Percentiles rank a stretch among this genome's conserved stretches.
Conservation (phyloP, 2,797 vertebrate species). For the Sibirionetta formosa region DNA sequence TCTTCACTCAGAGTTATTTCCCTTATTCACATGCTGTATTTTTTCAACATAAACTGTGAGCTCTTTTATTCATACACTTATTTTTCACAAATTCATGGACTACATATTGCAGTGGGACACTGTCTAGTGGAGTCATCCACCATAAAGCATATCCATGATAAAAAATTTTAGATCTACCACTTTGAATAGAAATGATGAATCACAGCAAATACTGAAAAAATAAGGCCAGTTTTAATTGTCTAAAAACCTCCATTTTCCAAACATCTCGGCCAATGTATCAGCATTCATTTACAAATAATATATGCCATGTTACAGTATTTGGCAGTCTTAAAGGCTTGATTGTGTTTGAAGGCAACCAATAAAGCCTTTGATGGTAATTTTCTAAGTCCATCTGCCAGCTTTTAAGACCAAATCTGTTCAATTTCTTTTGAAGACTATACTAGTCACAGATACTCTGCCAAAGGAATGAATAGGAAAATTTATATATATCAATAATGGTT, state of each 20-base stretch:
- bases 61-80: background rate
- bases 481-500: background rate
- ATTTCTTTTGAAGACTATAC: background rate
- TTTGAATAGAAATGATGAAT: background rate
- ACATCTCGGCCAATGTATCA: background rate
- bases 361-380: background rate
- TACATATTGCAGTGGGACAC: background rate
- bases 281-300: background rate
- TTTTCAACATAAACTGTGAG: background rate
- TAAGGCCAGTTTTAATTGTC: background rate
- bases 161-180: background rate
- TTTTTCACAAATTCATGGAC: background rate
- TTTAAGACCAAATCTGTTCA: background rate
- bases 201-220: background rate
- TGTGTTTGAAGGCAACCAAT: background rate
- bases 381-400: background rate
- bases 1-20: background rate
- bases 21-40: background rate
- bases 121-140: background rate
- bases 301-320: background rate
- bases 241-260: background rate
- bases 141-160: background rate
- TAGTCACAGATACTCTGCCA: background rate
- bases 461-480: background rate
- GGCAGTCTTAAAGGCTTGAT: background rate